Evolutionary conservation across 2,113 vertebrate genomes (phyloP).

Genomic region (Poecilia latipinna): DNA sequence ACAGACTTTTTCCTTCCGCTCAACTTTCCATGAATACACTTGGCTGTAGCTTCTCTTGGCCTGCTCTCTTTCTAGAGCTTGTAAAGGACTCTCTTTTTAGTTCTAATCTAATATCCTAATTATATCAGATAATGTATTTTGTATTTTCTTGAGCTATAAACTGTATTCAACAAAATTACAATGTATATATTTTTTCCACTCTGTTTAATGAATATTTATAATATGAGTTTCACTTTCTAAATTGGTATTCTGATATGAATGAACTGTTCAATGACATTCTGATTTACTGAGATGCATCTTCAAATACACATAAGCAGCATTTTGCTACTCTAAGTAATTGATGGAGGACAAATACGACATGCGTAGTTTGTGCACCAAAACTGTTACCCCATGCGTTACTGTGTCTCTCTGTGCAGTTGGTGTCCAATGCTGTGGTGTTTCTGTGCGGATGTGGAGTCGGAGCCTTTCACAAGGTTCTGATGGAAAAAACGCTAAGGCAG

Average conservation of each 20-base stretch:
- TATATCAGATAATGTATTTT: too few relatives aligned
- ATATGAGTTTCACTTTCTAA: background rate
- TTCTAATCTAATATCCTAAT: too few relatives aligned
- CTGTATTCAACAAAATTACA: too few relatives aligned
- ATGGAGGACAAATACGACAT: background rate
- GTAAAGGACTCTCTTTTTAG: background rate
- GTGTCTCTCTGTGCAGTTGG: conserved; percentile 77
- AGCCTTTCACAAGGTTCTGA: conserved; percentile 93
- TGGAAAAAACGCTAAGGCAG: conserved; percentile 91
- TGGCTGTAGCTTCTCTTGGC: too few relatives aligned
- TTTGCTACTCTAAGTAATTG: background rate
- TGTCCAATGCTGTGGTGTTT: conserved; percentile 89
- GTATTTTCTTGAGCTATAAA: too few relatives aligned
- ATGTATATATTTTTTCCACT: too few relatives aligned
- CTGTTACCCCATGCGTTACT: conserved; percentile 16
- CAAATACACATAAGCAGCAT: background rate
- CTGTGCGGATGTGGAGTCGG: conserved; percentile 90
- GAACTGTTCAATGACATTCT: background rate
- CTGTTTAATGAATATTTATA: too few relatives aligned
- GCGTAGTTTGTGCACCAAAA: background rate
- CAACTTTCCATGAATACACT: too few relatives aligned
- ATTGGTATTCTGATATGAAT: background rate
- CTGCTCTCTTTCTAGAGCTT: background rate
- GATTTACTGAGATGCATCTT: background rate
- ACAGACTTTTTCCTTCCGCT: too few relatives aligned